Evolutionary conservation across 2,888 invertebrate species (phyloP).

Genomic region (Dendrolimus houi): DNA sequence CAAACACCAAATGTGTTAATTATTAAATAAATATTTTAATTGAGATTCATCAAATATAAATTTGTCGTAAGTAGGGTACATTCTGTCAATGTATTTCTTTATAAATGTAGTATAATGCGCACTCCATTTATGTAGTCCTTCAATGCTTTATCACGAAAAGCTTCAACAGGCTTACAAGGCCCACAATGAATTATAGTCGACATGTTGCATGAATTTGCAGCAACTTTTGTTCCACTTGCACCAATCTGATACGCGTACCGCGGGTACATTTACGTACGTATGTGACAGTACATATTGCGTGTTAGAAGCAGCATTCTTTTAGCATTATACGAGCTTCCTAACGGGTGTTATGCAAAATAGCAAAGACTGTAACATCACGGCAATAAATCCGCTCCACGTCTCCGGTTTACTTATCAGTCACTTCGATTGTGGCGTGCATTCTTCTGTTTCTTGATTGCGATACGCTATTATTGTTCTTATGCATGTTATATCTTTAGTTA

Average conservation of each 20-base stretch:
- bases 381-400: not conserved
- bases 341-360: not conserved
- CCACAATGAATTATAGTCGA: too few relatives aligned
- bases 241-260: not conserved
- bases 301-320: not conserved
- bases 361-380: not conserved
- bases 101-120: too few relatives aligned
- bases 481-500: not conserved
- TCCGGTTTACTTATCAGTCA: not conserved
- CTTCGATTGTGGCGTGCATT: conserved; percentile 3
- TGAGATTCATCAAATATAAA: not conserved
- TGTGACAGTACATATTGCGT: not conserved
- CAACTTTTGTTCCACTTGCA: not conserved
- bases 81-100: not conserved
- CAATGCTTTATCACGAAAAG: too few relatives aligned
- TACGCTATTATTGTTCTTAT: conserved; percentile 1
- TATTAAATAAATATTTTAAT: too few relatives aligned
- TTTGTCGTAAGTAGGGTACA: not conserved
- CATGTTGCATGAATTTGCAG: not conserved
- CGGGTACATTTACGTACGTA: conserved; percentile 10
- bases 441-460: conserved; percentile 14
- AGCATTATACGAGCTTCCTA: not conserved
- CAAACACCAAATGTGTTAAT: too few relatives aligned
- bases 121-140: too few relatives aligned
- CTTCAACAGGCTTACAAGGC: too few relatives aligned